These are phyloP conservation scores for Galago senegalensis DNA, from an alignment of 2,797 vertebrate genomes.

Conservation along the genomic window DNA sequence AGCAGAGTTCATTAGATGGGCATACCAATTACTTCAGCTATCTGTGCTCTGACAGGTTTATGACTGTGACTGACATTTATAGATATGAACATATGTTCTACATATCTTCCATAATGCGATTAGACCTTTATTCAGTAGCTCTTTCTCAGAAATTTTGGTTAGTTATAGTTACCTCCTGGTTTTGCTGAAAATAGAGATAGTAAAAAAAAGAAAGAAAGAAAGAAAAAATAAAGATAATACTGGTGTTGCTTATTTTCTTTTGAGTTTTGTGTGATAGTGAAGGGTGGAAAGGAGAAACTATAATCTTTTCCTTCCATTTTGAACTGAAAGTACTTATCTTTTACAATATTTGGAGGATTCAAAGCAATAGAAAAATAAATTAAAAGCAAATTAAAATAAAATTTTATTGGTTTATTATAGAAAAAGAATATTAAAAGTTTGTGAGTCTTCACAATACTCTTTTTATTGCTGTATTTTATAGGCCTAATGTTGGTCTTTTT, in stretches of 20 bases:
- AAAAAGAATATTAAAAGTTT: not conserved
- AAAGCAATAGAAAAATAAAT: not conserved
- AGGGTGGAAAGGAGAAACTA: conserved; percentile 21
- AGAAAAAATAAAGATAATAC: not conserved
- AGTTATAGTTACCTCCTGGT: not conserved
- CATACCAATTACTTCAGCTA: not conserved
- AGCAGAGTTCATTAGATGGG: not conserved
- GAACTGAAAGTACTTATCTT: not conserved
- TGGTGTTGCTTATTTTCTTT: not conserved
- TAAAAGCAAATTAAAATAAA: not conserved
- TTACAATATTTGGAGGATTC: not conserved
- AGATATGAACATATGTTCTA: not conserved
- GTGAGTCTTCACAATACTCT: not conserved
- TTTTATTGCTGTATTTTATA: not conserved
- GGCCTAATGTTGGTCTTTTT: not conserved
- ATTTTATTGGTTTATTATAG: not conserved
- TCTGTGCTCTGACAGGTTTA: not conserved
- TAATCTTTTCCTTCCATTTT: not conserved
- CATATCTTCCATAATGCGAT: not conserved
- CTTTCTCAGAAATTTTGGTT: not conserved
- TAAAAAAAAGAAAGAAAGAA: not conserved
- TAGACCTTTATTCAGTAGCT: not conserved
- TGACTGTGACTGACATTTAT: not conserved
- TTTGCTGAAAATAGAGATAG: conserved; percentile 34
- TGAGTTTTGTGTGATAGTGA: conserved; percentile 15